These are phyloP conservation scores for Aplidium turbinatum DNA, from an alignment of 23 tunicate species.

Conservation along the genomic window DNA sequence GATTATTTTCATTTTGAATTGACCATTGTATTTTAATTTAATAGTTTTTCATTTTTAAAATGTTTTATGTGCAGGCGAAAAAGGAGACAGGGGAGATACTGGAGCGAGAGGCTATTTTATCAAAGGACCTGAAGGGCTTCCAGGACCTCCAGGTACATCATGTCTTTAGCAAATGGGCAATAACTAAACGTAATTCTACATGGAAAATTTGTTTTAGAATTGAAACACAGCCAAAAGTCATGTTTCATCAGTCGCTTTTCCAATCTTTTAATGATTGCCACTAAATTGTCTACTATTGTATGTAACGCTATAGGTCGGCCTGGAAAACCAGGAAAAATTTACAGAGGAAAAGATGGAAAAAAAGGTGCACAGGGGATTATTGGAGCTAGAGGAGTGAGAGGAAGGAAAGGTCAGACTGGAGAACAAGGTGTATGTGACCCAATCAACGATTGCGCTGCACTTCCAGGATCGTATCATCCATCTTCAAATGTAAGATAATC, in stretches of 20 bases:
- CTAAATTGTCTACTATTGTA: too few species aligned
- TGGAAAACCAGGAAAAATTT: conserved; percentile 16
- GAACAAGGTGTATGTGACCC: conserved; percentile 1
- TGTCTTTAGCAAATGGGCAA: neutral
- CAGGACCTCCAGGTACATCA: conserved; percentile 6
- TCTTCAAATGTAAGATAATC: too few species aligned
- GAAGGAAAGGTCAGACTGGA: conserved; percentile 2
- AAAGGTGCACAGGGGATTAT: conserved; percentile 15
- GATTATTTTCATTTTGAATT: neutral
- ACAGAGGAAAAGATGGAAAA: neutral
- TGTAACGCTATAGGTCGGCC: conserved; percentile 4
- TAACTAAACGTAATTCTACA: neutral
- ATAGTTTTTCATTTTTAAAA: neutral
- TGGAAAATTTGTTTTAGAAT: neutral
- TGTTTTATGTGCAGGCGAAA: neutral
- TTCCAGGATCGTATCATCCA: too few species aligned
- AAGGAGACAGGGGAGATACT: conserved; percentile 23
- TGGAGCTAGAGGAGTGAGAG: conserved; percentile 26
- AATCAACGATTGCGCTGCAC: too few species aligned
- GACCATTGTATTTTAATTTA: neutral
- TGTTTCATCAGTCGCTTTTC: too few species aligned
- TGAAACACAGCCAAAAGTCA: neutral
- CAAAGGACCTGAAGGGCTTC: conserved; percentile 4
- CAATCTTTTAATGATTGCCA: too few species aligned
- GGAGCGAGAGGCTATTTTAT: conserved; percentile 9